Base-by-base conservation (phyloP, 2,113 vertebrate species). In the Callocephalon fimbriatum region DNA sequence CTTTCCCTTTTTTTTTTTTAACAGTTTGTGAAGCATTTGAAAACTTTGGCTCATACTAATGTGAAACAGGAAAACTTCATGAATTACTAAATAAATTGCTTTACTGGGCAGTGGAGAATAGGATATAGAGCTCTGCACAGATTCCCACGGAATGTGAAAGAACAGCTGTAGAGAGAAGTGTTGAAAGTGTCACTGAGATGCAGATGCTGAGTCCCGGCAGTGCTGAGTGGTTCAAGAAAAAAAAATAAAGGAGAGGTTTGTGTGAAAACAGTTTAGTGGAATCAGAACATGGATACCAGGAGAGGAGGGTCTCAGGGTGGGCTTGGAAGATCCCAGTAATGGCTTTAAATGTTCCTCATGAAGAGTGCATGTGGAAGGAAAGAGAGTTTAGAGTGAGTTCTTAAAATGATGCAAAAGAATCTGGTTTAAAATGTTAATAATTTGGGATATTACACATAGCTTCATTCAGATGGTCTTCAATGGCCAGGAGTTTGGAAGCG, bases 401-500 rank as follows among this genome's bases (percentile, higher is more conserved):
- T 86, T 89, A 70, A 79, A 66, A 45, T 50, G 0, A 22, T 45
- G 12, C 5, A 1, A 79, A 19, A 70, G 31, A 83, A 21, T 12
- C 15, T 62, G 0, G 0, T 83, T 78, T 74, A 31, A 84, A n/a
- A 45, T 65, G 16, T 37, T 84, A 51, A 27, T 58, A 37, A 50
- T 32, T 18, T 79, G 37, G 15, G 48, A 85, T 19, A 32, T 62
- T 16, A 26, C 27, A 63, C 18, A 25, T 44, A 50, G 11, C 10
- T 77, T 9, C 20, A 7, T 67, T 79, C 32, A 81, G 20, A 47
- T 44, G 19, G 13, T n/a, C 26, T 56, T 89, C 21, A 14, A 21
- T 48, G 70, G 6, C 50, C 44, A 45, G 68, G n/a, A 56, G 48
- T 66, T 53, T 0, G 1, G 65, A 89, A 65, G 37, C 0, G 0